Evolutionary conservation across 2,113 vertebrate genomes (phyloP).

Genomic region (Rhea americana): DNA sequence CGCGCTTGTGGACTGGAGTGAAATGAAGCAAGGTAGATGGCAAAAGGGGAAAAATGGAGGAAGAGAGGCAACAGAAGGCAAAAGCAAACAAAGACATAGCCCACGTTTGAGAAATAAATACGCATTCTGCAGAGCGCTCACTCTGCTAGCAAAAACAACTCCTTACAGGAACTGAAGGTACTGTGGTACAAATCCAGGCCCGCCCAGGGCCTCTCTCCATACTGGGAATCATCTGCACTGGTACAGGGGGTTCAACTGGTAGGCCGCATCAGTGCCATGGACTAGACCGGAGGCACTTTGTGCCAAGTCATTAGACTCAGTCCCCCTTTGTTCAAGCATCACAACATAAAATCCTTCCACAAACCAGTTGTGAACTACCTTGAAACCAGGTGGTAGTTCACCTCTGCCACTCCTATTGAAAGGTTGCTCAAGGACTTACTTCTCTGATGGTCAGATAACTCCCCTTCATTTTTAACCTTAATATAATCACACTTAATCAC

Average conservation of each 20-base stretch:
- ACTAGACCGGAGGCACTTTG: neutral
- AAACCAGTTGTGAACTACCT: neutral
- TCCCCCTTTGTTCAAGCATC: neutral
- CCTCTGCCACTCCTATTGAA: neutral
- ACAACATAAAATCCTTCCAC: neutral
- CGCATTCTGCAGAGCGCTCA: neutral
- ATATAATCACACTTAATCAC: neutral
- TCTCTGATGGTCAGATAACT: neutral
- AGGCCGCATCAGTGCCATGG: neutral
- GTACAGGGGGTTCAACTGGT: neutral
- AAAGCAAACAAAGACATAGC: neutral
- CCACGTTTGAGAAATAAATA: neutral
- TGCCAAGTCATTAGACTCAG: neutral
- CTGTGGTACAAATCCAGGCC: neutral
- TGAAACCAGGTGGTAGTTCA: neutral
- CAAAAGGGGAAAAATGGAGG: neutral
- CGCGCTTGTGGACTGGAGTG: neutral
- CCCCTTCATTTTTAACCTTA: constrained; percentile 13
- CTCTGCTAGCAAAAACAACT: neutral
- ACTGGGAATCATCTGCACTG: neutral
- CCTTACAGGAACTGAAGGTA: neutral
- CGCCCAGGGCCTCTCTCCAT: neutral
- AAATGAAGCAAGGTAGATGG: neutral
- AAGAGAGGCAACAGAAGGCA: neutral
- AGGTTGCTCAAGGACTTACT: neutral